Percentiles rank a stretch among this genome's conserved stretches.
These are phyloP conservation scores for Apamea monoglypha DNA, from an alignment of 2,888 invertebrate genomes.

Conservation along the genomic window DNA sequence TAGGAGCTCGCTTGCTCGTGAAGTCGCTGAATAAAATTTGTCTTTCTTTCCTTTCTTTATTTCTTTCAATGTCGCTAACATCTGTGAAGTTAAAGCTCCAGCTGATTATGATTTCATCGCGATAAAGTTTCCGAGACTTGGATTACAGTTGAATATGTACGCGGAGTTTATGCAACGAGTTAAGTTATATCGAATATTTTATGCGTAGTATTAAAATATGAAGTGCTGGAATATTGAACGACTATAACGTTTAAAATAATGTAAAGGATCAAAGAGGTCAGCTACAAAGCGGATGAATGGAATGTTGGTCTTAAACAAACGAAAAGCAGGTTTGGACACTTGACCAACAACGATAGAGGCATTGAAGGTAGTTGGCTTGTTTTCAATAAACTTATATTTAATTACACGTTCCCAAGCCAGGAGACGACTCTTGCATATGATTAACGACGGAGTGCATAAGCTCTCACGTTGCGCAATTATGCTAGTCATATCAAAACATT, in stretches of 20 bases:
- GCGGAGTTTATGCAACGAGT: conserved; percentile 26
- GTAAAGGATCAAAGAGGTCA: conserved; percentile 40
- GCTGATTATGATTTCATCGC: conserved; percentile 54
- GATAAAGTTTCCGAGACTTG: conserved; percentile 34
- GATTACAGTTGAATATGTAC: conserved; percentile 35
- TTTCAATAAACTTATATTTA: conserved; percentile 68
- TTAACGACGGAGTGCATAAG: conserved; percentile 79
- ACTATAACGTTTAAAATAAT: conserved; percentile 32
- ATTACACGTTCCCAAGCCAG: conserved; percentile 75
- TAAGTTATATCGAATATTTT: conserved; percentile 35
- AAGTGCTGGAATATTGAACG: conserved; percentile 20
- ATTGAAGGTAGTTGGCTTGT: conserved; percentile 34
- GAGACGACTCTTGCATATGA: conserved; percentile 79
- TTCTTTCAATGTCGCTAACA: conserved; percentile 63
- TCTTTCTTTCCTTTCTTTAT: conserved; percentile 53
- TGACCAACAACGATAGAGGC: conserved; percentile 23
- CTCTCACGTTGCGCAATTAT: conserved; percentile 83
- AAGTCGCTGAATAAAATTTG: conserved; percentile 60
- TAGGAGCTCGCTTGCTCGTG: conserved; percentile 67
- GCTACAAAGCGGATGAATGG: conserved; percentile 37
- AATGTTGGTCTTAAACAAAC: conserved; percentile 49
- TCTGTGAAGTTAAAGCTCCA: conserved; percentile 48
- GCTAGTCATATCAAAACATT: conserved; percentile 79
- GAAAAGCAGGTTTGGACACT: conserved; percentile 51
- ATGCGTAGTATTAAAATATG: conserved; percentile 22